Evolutionary conservation across 2,888 invertebrate species (phyloP).

Genomic region (Isotomurus palustris): DNA sequence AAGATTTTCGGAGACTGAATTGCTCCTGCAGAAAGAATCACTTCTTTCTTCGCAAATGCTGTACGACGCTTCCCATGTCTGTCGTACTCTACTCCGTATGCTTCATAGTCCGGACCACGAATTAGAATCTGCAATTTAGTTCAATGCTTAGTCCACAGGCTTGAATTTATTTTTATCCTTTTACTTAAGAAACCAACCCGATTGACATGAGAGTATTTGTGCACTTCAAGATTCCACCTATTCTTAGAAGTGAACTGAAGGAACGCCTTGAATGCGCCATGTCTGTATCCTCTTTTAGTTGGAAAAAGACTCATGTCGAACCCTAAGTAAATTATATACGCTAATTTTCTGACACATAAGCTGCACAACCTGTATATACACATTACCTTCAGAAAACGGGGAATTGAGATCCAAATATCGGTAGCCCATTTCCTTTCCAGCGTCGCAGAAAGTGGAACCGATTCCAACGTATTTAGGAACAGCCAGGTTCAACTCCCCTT

Average conservation of each 20-base stretch:
- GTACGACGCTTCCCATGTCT: conserved; percentile 25
- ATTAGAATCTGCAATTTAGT: conserved; percentile 13
- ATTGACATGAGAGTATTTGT: conserved; percentile 30
- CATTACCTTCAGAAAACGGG: conserved; percentile 32
- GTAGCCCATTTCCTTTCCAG: conserved; percentile 40
- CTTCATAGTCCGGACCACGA: conserved; percentile 23
- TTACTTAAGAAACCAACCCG: too few relatives aligned
- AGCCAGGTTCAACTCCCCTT: conserved; percentile 28
- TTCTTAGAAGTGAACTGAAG: conserved; percentile 17
- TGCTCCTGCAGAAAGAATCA: conserved; percentile 33
- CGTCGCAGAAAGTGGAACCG: conserved; percentile 30
- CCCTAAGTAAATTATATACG: conserved; percentile 15
- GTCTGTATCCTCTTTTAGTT: conserved; percentile 21
- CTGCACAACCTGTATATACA: not conserved
- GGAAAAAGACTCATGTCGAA: conserved; percentile 25
- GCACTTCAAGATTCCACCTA: conserved; percentile 22
- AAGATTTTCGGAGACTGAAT: conserved; percentile 30
- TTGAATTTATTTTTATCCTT: not conserved
- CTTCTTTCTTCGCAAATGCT: conserved; percentile 28
- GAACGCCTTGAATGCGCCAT: conserved; percentile 22
- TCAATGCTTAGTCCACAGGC: not conserved
- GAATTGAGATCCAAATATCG: conserved; percentile 34
- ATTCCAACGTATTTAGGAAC: conserved; percentile 27
- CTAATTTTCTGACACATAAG: not conserved
- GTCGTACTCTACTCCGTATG: conserved; percentile 35